Conservation (phyloP, 2,888 invertebrate genomes). For the Acanthosepion pharaonis region DNA sequence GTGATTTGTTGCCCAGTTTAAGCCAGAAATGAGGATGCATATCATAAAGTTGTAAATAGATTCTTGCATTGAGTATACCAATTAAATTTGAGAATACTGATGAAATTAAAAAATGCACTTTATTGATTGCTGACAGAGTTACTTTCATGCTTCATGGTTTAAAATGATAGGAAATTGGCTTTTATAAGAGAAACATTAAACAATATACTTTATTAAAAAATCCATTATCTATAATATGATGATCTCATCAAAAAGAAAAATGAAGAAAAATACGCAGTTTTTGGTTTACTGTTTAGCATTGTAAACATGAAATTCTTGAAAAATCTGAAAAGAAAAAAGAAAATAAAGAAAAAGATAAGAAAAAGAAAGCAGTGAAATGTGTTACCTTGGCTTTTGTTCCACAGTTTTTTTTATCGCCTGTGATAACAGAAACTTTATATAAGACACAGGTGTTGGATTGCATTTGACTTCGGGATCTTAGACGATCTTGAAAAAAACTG, state of each 20-base stretch:
- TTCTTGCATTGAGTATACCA: too few species aligned
- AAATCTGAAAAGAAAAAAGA: neutral
- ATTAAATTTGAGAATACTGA: too few species aligned
- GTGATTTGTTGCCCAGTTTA: too few species aligned
- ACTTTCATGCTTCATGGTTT: too few species aligned
- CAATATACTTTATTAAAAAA: neutral
- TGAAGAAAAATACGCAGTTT: neutral
- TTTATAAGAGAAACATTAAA: too few species aligned
- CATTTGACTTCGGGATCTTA: neutral
- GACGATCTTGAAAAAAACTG: neutral
- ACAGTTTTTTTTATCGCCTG: neutral
- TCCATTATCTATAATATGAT: neutral
- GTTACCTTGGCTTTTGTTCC: neutral
- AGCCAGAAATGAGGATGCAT: too few species aligned
- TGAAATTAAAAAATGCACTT: too few species aligned
- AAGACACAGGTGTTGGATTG: neutral
- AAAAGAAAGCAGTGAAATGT: neutral
- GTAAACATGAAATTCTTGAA: neutral
- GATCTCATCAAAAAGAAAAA: too few species aligned
- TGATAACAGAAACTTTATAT: neutral
- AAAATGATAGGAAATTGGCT: too few species aligned
- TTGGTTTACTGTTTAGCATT: neutral
- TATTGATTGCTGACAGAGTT: too few species aligned
- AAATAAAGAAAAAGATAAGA: neutral
- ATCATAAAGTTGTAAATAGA: too few species aligned